Evolutionary conservation across 2,797 vertebrate species (phyloP).

Genomic region (Leptatherina wallacei): DNA sequence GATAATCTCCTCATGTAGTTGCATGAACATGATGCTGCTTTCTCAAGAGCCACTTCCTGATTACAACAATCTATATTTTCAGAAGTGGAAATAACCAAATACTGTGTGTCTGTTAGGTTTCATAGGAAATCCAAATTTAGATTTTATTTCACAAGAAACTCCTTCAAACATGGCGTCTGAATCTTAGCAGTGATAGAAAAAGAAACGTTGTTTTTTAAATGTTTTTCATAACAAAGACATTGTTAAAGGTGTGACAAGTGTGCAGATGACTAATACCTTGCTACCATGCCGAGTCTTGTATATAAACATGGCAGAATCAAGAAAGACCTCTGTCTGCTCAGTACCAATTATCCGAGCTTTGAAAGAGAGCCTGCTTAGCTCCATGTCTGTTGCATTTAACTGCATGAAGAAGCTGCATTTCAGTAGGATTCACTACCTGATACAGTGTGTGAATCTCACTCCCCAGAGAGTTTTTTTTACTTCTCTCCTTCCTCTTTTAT

Average conservation of each 20-base stretch:
- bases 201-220: background rate
- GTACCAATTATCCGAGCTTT: conserved; percentile 21
- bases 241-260: background rate
- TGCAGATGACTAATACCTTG: conserved; percentile 8
- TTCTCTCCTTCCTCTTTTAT: conserved; percentile 65
- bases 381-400: conserved; percentile 37
- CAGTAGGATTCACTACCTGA: conserved; percentile 59
- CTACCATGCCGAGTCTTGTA: background rate
- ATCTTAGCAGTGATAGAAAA: background rate
- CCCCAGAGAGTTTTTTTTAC: conserved; percentile 52
- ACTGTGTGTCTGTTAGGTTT: conserved; percentile 32
- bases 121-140: conserved; percentile 62
- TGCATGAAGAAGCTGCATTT: conserved; percentile 50
- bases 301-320: conserved; percentile 14
- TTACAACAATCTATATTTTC: conserved; percentile 44
- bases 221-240: conserved; percentile 8
- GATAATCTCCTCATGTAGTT: conserved; percentile 3
- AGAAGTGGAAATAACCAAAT: conserved; percentile 56
- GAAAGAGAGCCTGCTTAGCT: conserved; percentile 17
- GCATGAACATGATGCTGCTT: conserved; percentile 28
- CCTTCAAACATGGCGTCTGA: conserved; percentile 23
- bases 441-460: conserved; percentile 49
- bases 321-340: conserved; percentile 24
- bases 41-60: conserved; percentile 65
- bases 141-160: conserved; percentile 6